Evolutionary conservation across 2,888 invertebrate genomes (phyloP).

Genomic region (Cataglyphis albicans): DNA sequence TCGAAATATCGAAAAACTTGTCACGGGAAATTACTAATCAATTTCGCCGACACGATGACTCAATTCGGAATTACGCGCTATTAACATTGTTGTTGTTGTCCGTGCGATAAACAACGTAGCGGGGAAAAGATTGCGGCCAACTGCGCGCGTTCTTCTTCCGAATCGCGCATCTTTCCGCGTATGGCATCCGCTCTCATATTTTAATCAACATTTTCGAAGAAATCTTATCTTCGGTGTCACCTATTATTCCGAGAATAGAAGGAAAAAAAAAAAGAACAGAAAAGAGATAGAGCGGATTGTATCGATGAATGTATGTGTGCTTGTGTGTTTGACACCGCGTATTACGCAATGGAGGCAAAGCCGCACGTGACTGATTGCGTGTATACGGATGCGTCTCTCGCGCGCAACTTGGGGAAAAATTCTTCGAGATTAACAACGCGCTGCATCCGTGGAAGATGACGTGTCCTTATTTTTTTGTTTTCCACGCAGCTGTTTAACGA

Average conservation of each 20-base stretch:
- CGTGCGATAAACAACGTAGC: background rate
- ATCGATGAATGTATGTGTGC: conserved; percentile 6
- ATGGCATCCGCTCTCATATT: background rate
- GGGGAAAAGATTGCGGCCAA: conserved; percentile 34
- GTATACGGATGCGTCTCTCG: conserved; percentile 3
- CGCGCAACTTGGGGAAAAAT: conserved; percentile 17
- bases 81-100: conserved; percentile 12
- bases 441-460: background rate
- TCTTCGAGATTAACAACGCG: background rate
- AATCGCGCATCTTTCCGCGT: background rate
- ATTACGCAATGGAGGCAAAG: conserved; percentile 46
- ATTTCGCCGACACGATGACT: background rate
- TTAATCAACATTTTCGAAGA: conserved; percentile 34
- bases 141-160: conserved; percentile 30
- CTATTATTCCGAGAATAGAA: conserved; percentile 30
- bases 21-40: background rate
- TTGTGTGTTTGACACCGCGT: conserved; percentile 37
- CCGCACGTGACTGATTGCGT: conserved; percentile 45
- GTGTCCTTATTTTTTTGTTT: too few relatives aligned
- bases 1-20: background rate
- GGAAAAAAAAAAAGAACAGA: background rate
- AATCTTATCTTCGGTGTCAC: conserved; percentile 26
- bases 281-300: conserved; percentile 9
- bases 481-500: background rate
- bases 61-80: conserved; percentile 6